Conservation (phyloP, 53 echinoderm and acorn worm species). For the Crossaster papposus region DNA sequence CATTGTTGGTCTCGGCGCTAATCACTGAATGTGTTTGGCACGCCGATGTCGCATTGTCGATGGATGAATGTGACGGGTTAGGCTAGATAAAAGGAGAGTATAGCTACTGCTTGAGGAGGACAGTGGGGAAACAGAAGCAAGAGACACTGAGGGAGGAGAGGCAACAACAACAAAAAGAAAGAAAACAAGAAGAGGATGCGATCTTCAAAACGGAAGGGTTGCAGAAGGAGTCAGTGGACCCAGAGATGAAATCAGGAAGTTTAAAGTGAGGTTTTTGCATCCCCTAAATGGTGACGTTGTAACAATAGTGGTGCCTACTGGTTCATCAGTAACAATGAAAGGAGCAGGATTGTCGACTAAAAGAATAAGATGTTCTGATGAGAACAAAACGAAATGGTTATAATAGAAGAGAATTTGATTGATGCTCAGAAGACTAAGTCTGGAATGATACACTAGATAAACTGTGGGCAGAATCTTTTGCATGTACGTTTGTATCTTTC, state of each 20-base stretch:
- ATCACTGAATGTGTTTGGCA: constrained; percentile 23
- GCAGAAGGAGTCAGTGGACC: neutral
- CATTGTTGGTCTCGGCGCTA: neutral
- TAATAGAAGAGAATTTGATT: neutral
- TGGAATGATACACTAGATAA: neutral
- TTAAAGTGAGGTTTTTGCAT: neutral
- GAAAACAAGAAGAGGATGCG: too few relatives aligned
- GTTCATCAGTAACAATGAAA: neutral
- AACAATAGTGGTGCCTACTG: too few relatives aligned
- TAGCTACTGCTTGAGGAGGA: neutral
- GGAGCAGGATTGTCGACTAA: neutral
- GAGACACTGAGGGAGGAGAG: neutral
- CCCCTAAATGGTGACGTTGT: too few relatives aligned
- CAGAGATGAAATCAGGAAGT: neutral
- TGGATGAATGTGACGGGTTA: constrained; percentile 5
- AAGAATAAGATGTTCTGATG: neutral
- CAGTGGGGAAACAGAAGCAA: neutral
- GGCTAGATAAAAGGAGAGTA: constrained; percentile 14
- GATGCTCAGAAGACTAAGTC: neutral
- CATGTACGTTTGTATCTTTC: too few relatives aligned
- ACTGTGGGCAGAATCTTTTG: too few relatives aligned
- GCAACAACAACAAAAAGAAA: too few relatives aligned
- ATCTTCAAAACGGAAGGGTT: neutral
- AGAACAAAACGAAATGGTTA: neutral
- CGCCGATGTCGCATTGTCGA: constrained; percentile 38